These are phyloP conservation scores for Melanotaenia maccullochi DNA, from an alignment of 2,797 vertebrate species.

Conservation along the genomic window DNA sequence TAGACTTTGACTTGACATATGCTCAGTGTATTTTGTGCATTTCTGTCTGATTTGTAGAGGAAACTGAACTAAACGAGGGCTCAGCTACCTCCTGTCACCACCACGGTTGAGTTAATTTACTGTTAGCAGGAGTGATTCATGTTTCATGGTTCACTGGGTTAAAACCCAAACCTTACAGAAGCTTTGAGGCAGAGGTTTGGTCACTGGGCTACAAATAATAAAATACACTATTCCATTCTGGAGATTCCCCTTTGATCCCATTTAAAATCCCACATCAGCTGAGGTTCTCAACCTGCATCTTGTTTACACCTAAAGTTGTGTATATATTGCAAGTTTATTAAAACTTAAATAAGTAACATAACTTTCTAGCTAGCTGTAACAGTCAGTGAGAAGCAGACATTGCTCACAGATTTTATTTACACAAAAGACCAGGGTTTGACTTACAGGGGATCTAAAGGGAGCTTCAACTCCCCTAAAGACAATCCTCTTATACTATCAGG, in stretches of 20 bases:
- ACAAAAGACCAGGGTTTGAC: no score
- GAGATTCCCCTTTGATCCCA: conserved; percentile 3
- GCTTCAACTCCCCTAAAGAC: no score
- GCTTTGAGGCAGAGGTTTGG: conserved; percentile 18
- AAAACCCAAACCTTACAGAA: conserved; percentile 6
- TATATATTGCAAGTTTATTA: not conserved
- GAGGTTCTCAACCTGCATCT: not conserved
- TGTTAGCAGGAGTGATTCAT: conserved; percentile 8
- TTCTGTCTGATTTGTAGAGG: conserved; percentile 31
- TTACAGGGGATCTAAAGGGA: no score
- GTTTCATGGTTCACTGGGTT: conserved; percentile 22
- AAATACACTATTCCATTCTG: conserved; percentile 3
- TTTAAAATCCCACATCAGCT: not conserved
- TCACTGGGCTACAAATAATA: conserved; percentile 2
- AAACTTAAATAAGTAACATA: not conserved
- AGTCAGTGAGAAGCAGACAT: not conserved
- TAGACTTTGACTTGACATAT: conserved; percentile 30
- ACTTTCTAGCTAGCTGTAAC: not conserved
- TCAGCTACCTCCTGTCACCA: conserved; percentile 12
- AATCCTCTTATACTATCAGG: no score
- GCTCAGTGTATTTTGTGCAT: conserved; percentile 14
- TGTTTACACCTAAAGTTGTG: not conserved
- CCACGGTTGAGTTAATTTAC: conserved; percentile 30
- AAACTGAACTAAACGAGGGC: conserved; percentile 7
- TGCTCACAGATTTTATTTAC: not conserved